Evolutionary conservation across 2,888 invertebrate genomes (phyloP).

Genomic region (Zeuzera pyrina): DNA sequence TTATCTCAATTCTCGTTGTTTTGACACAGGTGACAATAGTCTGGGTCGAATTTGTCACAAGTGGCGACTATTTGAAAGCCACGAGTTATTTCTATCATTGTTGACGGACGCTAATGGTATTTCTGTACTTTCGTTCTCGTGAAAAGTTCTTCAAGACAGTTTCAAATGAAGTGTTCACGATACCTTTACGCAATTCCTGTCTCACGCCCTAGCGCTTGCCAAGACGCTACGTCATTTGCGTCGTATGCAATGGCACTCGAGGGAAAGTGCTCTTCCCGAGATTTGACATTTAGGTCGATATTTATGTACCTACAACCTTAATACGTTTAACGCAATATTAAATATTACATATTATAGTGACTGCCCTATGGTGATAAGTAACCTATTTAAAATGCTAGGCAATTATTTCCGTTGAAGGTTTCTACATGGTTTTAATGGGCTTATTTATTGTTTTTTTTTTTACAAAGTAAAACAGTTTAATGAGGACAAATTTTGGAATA

Average conservation of each 20-base stretch:
- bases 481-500: not conserved
- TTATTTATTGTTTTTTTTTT: too few species aligned
- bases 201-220: slow-evolving; percentile 58
- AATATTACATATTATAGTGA: too few species aligned
- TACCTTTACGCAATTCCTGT: slow-evolving; percentile 67
- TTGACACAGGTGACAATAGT: too few species aligned
- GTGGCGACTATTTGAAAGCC: slow-evolving; percentile 24
- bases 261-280: slow-evolving; percentile 39
- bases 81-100: slow-evolving; percentile 38
- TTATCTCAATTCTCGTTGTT: too few species aligned
- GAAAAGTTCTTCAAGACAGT: slow-evolving; percentile 43
- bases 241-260: slow-evolving; percentile 34
- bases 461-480: not conserved
- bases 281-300: slow-evolving; percentile 42
- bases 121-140: slow-evolving; percentile 51
- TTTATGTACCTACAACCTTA: too few species aligned
- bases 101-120: slow-evolving; percentile 56
- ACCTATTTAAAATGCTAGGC: too few species aligned
- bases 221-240: slow-evolving; percentile 51
- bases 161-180: slow-evolving; percentile 56
- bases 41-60: slow-evolving; percentile 2
- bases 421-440: too few species aligned
- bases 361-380: too few species aligned
- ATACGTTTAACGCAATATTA: too few species aligned
- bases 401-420: too few species aligned